Evolutionary conservation across 2,888 invertebrate genomes (phyloP).

Genomic region (Chrysopilus asiliformis): DNA sequence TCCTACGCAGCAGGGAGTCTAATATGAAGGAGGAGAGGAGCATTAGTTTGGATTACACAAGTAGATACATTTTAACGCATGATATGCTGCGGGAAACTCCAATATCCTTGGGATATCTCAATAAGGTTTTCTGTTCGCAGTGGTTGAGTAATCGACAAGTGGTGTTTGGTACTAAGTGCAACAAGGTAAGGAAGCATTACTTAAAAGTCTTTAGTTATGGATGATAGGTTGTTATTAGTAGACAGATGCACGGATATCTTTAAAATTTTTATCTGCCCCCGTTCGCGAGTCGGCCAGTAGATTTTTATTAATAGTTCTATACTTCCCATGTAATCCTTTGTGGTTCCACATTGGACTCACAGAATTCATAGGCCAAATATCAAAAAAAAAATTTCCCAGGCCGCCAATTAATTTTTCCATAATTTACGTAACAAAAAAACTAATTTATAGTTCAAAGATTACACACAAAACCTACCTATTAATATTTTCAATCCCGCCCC

Average conservation of each 20-base stretch:
- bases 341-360: too few species aligned
- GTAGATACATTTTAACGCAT: constrained; percentile 76
- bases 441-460: neutral
- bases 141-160: constrained; percentile 93
- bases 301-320: neutral
- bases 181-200: constrained; percentile 79
- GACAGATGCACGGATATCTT: neutral
- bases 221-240: neutral
- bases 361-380: too few species aligned
- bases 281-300: neutral
- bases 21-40: constrained; percentile 51
- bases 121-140: constrained; percentile 89
- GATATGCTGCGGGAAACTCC: constrained; percentile 80
- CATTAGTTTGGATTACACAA: constrained; percentile 67
- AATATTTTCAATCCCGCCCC: constrained; percentile 16
- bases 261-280: too few species aligned
- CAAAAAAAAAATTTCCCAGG: too few species aligned
- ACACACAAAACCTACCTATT: constrained; percentile 4
- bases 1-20: constrained; percentile 63
- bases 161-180: constrained; percentile 94
- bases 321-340: neutral
- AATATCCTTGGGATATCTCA: constrained; percentile 70
- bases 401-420: too few species aligned
- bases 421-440: neutral
- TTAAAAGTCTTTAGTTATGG: too few species aligned